Evolutionary conservation across 2,888 invertebrate species (phyloP), one percentile per base, ranked within the genome.

Genomic region (Matsumyia berberina): DNA sequence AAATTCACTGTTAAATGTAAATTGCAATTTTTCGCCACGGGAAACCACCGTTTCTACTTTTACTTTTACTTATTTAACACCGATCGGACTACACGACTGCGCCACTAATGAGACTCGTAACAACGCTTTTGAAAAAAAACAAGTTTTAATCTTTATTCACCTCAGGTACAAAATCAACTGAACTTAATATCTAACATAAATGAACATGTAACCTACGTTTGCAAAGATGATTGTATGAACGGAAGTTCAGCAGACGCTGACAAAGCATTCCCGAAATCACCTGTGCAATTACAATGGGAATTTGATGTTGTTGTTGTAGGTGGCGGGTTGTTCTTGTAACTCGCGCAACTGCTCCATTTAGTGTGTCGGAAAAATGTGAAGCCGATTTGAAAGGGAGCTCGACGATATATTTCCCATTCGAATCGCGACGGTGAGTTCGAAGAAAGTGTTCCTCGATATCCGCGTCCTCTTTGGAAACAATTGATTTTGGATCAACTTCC

Each of bases 201-300:
- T 58, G 11, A 39, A 24, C 19, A 39, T 37, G 39, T 19, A 11
- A 58, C 57, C 57, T 58, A 58, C 39, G 17, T 11, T 24, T 58
- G 57, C 37, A 58, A 58, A 24, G 39, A 39, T 58, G 58, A 58
- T 58, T 8, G 58, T 39, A 24, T 39, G 39, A 58, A 39, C 19
- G 39, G 58, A 58, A 58, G 39, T 39, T 58, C 58, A 58, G 39
- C 58, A 58, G 58, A 39, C 58, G 58, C 58, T 58, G 24, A 39
- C 24, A 58, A 58, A 58, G 39, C 24, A 24, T 24, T 39, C 2
- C 1, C 29, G 55, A 39, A 58, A 39, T 58, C 57, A 57, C 37
- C 37, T 12, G 37, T 57, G 57, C 35, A 24, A 57, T 57, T 37
- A 57, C 57, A 53, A 49, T 49, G 9, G 49, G 24, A 49, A 31